phyloP scores from a whole-genome alignment of 2,113 vertebrate genomes.

The Lipophrys pholis region DNA sequence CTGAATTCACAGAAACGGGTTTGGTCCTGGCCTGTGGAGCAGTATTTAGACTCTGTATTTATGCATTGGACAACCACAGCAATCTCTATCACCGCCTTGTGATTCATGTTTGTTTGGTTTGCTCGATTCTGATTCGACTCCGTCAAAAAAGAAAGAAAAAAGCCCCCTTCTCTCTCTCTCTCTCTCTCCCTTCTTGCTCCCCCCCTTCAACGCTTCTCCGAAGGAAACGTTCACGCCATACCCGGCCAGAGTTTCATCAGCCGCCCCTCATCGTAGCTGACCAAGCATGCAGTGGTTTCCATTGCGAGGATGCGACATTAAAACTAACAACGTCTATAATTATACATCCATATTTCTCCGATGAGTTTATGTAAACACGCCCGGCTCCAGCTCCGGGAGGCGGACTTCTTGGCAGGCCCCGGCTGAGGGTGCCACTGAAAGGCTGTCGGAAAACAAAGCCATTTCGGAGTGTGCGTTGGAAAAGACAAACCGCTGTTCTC shows the following conservation, averaged over 20 bases:
- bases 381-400: constrained; percentile 72
- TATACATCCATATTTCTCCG: constrained; percentile 80
- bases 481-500: constrained; percentile 77
- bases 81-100: constrained; percentile 74
- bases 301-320: constrained; percentile 75
- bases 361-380: constrained; percentile 82
- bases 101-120: constrained; percentile 82
- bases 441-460: constrained; percentile 80
- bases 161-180: constrained; percentile 12
- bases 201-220: constrained; percentile 27
- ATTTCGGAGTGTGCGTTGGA: constrained; percentile 76
- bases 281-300: constrained; percentile 77
- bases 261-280: constrained; percentile 64
- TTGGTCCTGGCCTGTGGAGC: constrained; percentile 70
- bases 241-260: constrained; percentile 64
- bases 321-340: constrained; percentile 81
- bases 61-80: constrained; percentile 75
- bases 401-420: constrained; percentile 73
- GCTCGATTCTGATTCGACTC: constrained; percentile 66
- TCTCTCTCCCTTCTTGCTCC: neutral
- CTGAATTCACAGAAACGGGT: constrained; percentile 77
- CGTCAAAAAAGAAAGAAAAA: constrained; percentile 40
- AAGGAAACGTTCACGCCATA: constrained; percentile 68
- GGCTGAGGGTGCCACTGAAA: constrained; percentile 76
- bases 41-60: constrained; percentile 80